These are phyloP conservation scores for Microvelia longipes DNA, from an alignment of 1,140 invertebrate species.

Conservation along the genomic window DNA sequence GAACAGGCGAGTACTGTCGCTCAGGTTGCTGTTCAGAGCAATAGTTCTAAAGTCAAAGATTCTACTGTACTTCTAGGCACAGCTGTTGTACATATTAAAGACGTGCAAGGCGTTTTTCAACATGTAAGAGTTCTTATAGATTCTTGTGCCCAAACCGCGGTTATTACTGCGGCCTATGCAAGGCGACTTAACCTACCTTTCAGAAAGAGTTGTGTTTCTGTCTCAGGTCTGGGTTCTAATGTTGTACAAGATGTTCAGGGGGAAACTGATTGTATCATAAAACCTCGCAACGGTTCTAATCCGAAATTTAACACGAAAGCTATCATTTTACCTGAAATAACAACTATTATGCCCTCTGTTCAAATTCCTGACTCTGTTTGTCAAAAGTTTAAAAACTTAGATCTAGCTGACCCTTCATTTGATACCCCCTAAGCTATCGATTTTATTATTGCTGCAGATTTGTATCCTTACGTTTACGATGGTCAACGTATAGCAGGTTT, in stretches of 20 bases:
- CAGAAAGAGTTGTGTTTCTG: not conserved
- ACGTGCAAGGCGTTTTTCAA: not conserved
- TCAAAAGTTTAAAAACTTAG: not conserved
- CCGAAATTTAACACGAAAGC: not conserved
- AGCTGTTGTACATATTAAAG: not conserved
- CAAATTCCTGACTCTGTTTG: not conserved
- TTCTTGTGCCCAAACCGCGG: not conserved
- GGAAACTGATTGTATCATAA: not conserved
- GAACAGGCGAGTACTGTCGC: not conserved
- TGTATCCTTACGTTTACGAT: not conserved
- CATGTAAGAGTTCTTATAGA: not conserved
- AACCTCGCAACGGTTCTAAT: not conserved
- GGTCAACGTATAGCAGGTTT: not conserved
- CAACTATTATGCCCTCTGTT: not conserved
- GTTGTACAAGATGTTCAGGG: not conserved
- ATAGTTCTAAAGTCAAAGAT: not conserved
- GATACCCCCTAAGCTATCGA: not conserved
- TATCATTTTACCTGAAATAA: not conserved
- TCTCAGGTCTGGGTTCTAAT: not conserved
- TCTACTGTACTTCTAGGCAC: not conserved
- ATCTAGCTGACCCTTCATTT: not conserved
- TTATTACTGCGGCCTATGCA: not conserved
- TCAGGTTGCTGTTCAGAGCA: not conserved
- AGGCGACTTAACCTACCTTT: not conserved
- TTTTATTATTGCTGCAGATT: not conserved